Evolutionary conservation across 2,797 vertebrate species (phyloP), one percentile per base, ranked within the genome.

Genomic region (Xenentodon cancila): DNA sequence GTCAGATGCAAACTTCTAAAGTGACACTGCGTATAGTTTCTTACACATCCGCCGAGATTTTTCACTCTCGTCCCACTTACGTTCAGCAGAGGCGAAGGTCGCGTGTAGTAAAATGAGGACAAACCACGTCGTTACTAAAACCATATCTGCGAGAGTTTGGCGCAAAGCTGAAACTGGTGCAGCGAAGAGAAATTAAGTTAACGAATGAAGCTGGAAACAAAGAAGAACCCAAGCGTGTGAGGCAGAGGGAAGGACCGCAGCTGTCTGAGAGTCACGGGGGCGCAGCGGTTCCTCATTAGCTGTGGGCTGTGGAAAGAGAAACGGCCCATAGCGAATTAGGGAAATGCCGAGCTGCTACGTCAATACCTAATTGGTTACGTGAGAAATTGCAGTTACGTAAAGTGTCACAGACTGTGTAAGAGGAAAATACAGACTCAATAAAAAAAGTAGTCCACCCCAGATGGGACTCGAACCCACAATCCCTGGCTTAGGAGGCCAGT

Each of bases 401-500:
- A 7, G 18, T 11, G 9, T 12, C 8, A 47, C 19, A 12, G 9
- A 20, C 9, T 48, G 21, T 11, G 4, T 3, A 30, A 2, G 46
- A 11, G 15, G n/a, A 48, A 15, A 5, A 20, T 2, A 46, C 1
- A 12, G 3, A 12, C 3, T 11, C 12, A 19, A 13, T 12, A 15
- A 48, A 0, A 25, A 40, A 63, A 64, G 4, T 0, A 2, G 0
- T 0, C 11, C 83, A 88, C 84, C 80, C 79, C 81, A 88, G 85
- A 88, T 84, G 85, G 86, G 88, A 89, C 85, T 90, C 46, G 73
- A 92, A 91, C 86, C 87, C 86, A 90, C 87, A 90, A 91, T 89
- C 90, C 88, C 90, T 89, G 88, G 88, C 81, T 90, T 91, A 90
- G 87, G 89, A 92, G 87, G 88, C 87, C 87, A 81, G 82, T 87